These are phyloP conservation scores for Conistra vaccinii DNA, from an alignment of 2,888 invertebrate genomes.

Conservation along the genomic window DNA sequence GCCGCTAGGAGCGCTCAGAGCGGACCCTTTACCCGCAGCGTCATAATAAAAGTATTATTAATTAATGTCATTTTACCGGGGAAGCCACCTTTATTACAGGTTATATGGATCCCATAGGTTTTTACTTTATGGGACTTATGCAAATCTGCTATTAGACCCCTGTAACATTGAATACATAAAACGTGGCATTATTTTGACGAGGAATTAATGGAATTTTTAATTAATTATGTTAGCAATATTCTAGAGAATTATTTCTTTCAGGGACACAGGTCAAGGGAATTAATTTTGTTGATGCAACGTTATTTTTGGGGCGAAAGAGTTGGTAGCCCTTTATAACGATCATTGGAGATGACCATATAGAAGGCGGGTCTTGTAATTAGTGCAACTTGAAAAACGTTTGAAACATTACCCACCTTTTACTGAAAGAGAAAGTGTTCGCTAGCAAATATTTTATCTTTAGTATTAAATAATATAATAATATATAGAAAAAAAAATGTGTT, in stretches of 20 bases:
- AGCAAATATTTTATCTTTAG: too few species aligned
- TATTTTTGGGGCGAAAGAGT: neutral
- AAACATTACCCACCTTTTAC: neutral
- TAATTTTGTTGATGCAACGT: neutral
- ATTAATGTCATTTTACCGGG: slow-evolving; percentile 32
- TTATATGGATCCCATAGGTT: slow-evolving; percentile 47
- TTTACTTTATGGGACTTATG: slow-evolving; percentile 23
- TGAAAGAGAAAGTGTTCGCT: neutral
- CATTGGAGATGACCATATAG: neutral
- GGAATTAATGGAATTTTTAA: neutral
- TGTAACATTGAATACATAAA: slow-evolving; percentile 23
- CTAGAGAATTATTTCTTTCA: neutral
- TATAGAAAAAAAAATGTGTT: too few species aligned
- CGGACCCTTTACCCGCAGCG: slow-evolving; percentile 29
- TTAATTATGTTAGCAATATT: neutral
- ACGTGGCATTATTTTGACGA: neutral
- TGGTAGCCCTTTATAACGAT: neutral
- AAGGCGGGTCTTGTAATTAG: neutral
- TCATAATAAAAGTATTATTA: slow-evolving; percentile 49
- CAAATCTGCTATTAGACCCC: slow-evolving; percentile 18
- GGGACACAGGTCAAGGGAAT: neutral
- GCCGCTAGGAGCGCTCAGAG: slow-evolving; percentile 1
- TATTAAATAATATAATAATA: too few species aligned
- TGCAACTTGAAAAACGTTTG: neutral
- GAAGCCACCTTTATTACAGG: slow-evolving; percentile 34